A percentile compares a stretch with the other conserved stretches of the same genome.
Conservation (phyloP, 2,113 vertebrate species). For the Tupaia chinensis region DNA sequence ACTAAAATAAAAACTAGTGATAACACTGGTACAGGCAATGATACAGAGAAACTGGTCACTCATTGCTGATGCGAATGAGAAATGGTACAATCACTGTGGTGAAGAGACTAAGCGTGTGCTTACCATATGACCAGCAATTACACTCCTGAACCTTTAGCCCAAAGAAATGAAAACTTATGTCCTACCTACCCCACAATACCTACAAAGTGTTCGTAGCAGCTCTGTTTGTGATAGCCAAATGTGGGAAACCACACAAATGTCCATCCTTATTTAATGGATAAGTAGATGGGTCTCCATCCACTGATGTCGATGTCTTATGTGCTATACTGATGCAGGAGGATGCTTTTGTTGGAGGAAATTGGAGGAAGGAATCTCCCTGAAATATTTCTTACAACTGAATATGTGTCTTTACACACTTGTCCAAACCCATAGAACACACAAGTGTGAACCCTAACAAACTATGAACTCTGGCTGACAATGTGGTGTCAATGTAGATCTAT, state of each 20-base stretch:
- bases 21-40: background rate
- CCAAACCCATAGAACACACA: too few species aligned
- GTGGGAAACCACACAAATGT: background rate
- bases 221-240: background rate
- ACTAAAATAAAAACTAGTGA: background rate
- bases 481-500: rapidly evolving
- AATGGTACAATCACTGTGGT: background rate
- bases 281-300: background rate
- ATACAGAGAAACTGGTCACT: background rate
- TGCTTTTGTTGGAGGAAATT: background rate
- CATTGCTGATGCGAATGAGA: background rate
- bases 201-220: background rate
- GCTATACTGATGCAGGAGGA: background rate
- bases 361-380: background rate
- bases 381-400: background rate
- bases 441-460: background rate
- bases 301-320: background rate
- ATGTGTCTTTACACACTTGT: background rate
- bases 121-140: background rate
- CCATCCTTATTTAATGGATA: background rate
- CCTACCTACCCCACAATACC: too few species aligned
- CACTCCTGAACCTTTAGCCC: background rate
- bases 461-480: too few species aligned
- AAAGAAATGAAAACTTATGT: background rate
- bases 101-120: background rate